phyloP scores from a whole-genome alignment of 1,140 invertebrate species.

The Drosophila seguyi region DNA sequence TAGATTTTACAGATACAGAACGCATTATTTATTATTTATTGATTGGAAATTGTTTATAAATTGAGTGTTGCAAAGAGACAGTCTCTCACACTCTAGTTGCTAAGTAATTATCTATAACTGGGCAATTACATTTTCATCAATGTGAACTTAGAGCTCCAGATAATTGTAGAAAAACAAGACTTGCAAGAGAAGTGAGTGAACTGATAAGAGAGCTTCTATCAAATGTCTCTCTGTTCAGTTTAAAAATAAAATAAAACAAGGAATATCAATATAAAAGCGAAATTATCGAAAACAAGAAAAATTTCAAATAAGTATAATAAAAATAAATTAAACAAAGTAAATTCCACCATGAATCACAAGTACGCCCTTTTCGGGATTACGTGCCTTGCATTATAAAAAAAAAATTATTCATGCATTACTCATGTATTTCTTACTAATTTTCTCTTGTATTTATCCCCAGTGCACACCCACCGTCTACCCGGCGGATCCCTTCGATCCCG shows the following conservation, averaged over 20 bases:
- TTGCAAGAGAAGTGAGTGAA: neutral
- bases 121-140: conserved; percentile 27
- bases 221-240: neutral
- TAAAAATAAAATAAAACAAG: conserved; percentile 4
- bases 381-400: conserved; percentile 31
- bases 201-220: conserved; percentile 10
- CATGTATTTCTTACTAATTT: conserved; percentile 9
- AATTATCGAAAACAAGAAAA: neutral
- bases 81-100: neutral
- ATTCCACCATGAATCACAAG: conserved; percentile 3
- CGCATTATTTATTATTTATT: neutral
- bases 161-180: conserved; percentile 22
- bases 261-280: conserved; percentile 1
- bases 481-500: conserved; percentile 94
- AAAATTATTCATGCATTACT: conserved; percentile 22
- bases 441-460: conserved; percentile 85
- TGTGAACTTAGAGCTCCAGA: conserved; percentile 5
- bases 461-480: conserved; percentile 94
- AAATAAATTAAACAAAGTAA: neutral
- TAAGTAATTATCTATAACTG: conserved; percentile 32
- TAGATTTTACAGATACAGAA: neutral
- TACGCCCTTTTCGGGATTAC: conserved; percentile 23
- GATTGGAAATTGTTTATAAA: neutral
- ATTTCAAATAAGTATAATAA: no score
- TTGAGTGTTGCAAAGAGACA: neutral